A percentile compares a stretch with the other conserved stretches of the same genome.
These are phyloP conservation scores for Halisarca cf. caerulea DNA, from an alignment of 37 sponge, comb jelly and placozoan species.

Conservation along the genomic window DNA sequence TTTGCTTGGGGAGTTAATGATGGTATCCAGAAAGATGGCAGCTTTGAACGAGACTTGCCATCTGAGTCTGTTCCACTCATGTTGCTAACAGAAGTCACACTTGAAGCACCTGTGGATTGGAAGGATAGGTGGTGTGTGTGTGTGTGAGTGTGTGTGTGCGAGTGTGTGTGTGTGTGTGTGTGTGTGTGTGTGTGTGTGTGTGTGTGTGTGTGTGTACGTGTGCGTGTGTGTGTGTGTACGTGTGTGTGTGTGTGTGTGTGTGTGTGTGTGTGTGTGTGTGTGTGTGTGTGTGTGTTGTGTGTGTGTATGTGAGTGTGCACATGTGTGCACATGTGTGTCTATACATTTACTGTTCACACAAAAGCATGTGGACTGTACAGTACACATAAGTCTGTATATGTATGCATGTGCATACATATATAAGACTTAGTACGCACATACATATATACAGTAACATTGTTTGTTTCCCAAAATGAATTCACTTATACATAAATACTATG, in stretches of 20 bases:
- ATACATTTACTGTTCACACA: too few species aligned
- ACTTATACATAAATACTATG: too few species aligned
- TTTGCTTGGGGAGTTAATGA: slow-evolving; percentile 81
- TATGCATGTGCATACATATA: too few species aligned
- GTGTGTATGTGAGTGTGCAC: background rate
- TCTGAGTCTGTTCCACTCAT: background rate
- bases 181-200: too few species aligned
- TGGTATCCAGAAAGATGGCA: slow-evolving; percentile 96
- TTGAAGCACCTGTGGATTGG: background rate
- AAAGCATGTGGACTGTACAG: too few species aligned
- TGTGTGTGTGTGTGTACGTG: too few species aligned
- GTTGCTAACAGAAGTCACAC: background rate
- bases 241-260: too few species aligned
- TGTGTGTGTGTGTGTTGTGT: slow-evolving; percentile 27
- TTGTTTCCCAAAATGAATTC: too few species aligned
- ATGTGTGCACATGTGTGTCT: background rate
- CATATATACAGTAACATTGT: too few species aligned
- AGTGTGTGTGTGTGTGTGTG: background rate
- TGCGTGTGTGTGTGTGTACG: too few species aligned
- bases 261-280: slow-evolving; percentile 4
- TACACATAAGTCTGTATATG: too few species aligned
- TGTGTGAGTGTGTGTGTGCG: background rate
- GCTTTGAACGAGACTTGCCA: slow-evolving; percentile 15
- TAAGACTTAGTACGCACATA: too few species aligned
- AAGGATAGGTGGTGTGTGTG: background rate